Evolutionary conservation across 2,113 vertebrate species (phyloP), one percentile per base, ranked within the genome.

Genomic region (Abramis brama): DNA sequence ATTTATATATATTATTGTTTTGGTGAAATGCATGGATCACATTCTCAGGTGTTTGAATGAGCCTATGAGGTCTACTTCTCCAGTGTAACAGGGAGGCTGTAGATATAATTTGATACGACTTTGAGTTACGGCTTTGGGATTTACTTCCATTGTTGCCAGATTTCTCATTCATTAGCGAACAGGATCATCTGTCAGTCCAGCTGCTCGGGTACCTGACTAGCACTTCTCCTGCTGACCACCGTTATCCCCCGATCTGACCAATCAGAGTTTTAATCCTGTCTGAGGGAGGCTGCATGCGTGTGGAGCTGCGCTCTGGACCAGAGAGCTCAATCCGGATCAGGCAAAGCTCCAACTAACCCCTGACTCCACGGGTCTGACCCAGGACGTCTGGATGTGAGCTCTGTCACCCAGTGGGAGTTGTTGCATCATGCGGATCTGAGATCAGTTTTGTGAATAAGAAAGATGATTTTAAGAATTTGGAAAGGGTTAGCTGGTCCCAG

Each of bases 171-270:
- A 85, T 81, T 85, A 81, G 43, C 70, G 55, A 79, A 33, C 82
- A 83, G 71, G 45, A 87, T 70, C 83, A 76, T 87, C 83, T 81
- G 77, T 87, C 50, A 76, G 57, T 43, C 5, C 27, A 66, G 19
- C 83, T 78, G 83, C 59, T 79, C 59, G 11, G 60, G 30, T 70
- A n/a, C 55, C 30, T 27, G 19, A 57, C 55, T 23, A 57, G 19
- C 7, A 2, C 55, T 57, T 57, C 55, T 57, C 55, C 45, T 47
- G 77, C 83, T 55, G 78, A 27, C 73, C 59, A 25, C 77, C 59
- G 39, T 87, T 85, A 81, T 87, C 70, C 77, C 70, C 64, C n/a
- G 33, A 84, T 83, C 45, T 43, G 45, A 30, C 77, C 77, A 64
- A 60, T 55, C 59, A 55, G 27, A 33, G 57, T 36, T 81, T 52